Conservation (phyloP, 2,797 vertebrate species). For the Rousettus madagascariensis region DNA sequence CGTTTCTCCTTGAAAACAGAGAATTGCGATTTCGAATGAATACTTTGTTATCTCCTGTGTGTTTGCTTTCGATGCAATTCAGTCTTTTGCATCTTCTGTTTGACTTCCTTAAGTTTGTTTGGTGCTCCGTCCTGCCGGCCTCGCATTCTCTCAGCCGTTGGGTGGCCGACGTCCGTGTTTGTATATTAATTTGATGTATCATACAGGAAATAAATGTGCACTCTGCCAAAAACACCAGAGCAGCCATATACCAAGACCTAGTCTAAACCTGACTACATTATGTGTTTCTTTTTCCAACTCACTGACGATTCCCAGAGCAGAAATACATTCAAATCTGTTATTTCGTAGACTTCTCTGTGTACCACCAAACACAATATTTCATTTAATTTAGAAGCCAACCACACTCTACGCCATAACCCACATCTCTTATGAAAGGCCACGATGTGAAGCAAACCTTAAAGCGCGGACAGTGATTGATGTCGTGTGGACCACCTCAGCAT, state of each 20-base stretch:
- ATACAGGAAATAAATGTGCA: not conserved
- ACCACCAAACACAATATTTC: not conserved
- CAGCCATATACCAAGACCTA: not conserved
- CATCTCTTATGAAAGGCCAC: not conserved
- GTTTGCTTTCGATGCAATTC: not conserved
- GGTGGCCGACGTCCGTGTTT: not conserved
- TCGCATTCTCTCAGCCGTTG: not conserved
- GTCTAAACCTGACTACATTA: constrained; percentile 32
- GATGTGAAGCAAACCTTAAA: not conserved
- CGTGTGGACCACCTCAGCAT: not conserved
- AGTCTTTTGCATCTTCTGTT: constrained; percentile 5
- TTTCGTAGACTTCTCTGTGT: not conserved
- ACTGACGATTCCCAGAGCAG: constrained; percentile 36
- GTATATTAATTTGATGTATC: constrained; percentile 40
- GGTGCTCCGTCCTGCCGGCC: not conserved
- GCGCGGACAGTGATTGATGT: not conserved
- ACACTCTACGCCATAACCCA: not conserved
- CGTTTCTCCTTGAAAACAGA: not conserved
- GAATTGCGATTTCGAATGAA: not conserved
- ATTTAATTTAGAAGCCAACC: constrained; percentile 45
- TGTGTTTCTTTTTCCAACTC: not conserved
- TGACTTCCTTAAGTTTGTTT: not conserved
- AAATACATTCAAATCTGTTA: constrained; percentile 54
- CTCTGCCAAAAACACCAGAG: not conserved
- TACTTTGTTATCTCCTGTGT: not conserved